Conservation (phyloP, 1,140 invertebrate genomes). For the Eurosta solidaginis region DNA sequence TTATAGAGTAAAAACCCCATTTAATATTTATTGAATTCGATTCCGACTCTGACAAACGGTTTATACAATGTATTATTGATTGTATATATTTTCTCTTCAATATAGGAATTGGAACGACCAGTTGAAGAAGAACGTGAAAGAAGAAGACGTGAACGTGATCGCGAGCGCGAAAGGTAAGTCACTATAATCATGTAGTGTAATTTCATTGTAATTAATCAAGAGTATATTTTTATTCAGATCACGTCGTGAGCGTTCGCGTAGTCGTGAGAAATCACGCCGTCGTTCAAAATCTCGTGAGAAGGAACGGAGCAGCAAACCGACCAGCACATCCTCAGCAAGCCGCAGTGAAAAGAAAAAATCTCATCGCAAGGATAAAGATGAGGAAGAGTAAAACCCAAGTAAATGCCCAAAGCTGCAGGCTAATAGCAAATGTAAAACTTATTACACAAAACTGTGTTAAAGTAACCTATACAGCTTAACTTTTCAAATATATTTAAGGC, state of each 20-base stretch:
- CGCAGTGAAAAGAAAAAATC: slow-evolving; percentile 68
- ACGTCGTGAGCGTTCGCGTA: slow-evolving; percentile 62
- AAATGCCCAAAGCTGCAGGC: too few relatives aligned
- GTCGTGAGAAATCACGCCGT: slow-evolving; percentile 66
- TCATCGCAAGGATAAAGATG: slow-evolving; percentile 66
- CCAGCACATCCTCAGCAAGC: slow-evolving; percentile 40
- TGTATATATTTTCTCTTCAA: not conserved
- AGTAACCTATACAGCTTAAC: not conserved
- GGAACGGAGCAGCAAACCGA: slow-evolving; percentile 47
- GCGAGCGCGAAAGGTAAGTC: slow-evolving; percentile 58
- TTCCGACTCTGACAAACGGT: too few relatives aligned
- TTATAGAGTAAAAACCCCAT: too few relatives aligned
- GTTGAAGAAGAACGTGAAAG: slow-evolving; percentile 37
- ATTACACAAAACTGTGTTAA: not conserved
- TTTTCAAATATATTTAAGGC: not conserved
- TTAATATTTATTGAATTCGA: too few relatives aligned
- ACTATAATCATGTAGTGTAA: not conserved
- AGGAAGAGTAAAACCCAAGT: slow-evolving; percentile 58
- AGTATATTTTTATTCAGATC: slow-evolving; percentile 56
- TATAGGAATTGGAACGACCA: slow-evolving; percentile 30
- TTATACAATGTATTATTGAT: not conserved
- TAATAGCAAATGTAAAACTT: too few relatives aligned
- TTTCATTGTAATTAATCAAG: not conserved
- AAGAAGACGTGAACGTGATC: slow-evolving; percentile 54
- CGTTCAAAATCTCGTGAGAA: slow-evolving; percentile 67